Base-by-base conservation (phyloP, 23 tunicate genomes). In the Trididemnum miniatum region DNA sequence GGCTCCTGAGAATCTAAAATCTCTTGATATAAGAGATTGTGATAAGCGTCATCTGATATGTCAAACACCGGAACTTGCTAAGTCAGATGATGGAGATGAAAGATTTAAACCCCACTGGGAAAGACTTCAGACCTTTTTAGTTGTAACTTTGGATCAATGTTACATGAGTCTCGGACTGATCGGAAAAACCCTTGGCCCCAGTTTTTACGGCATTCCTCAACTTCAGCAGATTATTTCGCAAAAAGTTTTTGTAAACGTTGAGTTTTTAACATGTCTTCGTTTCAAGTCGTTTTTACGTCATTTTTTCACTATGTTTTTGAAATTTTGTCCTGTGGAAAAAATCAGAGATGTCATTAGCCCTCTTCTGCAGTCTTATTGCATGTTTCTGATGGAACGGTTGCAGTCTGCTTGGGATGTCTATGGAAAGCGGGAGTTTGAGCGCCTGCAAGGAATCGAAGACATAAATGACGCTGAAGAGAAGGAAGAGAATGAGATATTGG, bases 401-500 rank as follows among this genome's bases (percentile, higher is more conserved):
- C 78, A 76, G 51, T 69, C 80, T 0, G 69, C 71, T 9, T 93
- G 98, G 98, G 77, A 82, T 20, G 71, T 36, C 22, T 93, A 39
- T 65, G 87, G 84, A 1, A 34, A 27, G 20, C 63, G 63, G 35
- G 89, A 88, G 65, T 74, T 50, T 2, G 80, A 44, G 23, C 35
- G 82, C 9, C 35, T 77, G 2, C 67, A 66, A 37, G 85, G 77
- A 28, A 12, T 40, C 1, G 72, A 65, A 35, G 59, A 84, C 25
- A 23, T 4, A n/a, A 39, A 63, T 44, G 83, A 84, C 20, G 87
- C 51, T 12, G 88, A 88, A 20, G 75, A 72, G 32, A 85, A 71
- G 51, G 89, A 65, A 36, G 92, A 81, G 51, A 84, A 81, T 28
- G 98, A 93, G 50, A 93, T 93, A 0, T 65, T 88, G 76, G 84